These are phyloP conservation scores for Bedellia somnulentella DNA, from an alignment of 2,888 invertebrate genomes.

Conservation along the genomic window DNA sequence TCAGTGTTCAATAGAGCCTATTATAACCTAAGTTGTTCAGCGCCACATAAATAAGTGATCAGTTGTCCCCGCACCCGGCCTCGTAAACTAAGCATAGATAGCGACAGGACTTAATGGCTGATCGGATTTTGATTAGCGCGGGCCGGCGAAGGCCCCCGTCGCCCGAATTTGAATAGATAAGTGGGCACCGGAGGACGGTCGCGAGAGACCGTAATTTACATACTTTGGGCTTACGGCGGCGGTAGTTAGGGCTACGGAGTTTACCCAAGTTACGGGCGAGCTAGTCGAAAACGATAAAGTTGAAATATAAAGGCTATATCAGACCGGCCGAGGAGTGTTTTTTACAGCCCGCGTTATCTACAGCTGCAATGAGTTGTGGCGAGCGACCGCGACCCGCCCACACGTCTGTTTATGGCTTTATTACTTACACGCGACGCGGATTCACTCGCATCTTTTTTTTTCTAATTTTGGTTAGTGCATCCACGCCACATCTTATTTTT, in stretches of 20 bases:
- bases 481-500: too few species aligned
- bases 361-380: too few species aligned
- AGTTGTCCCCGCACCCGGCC: slow-evolving; percentile 17
- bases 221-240: slow-evolving; percentile 56
- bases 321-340: slow-evolving; percentile 40
- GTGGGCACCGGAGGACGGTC: slow-evolving; percentile 53
- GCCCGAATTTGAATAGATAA: slow-evolving; percentile 62
- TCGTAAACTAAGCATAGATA: slow-evolving; percentile 60
- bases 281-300: slow-evolving; percentile 53
- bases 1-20: too few species aligned
- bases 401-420: too few species aligned
- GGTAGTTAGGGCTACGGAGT: slow-evolving; percentile 37
- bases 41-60: slow-evolving; percentile 57
- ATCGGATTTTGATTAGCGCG: slow-evolving; percentile 61
- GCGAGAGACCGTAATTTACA: slow-evolving; percentile 60
- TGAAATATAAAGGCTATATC: slow-evolving; percentile 56
- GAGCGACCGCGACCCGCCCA: too few species aligned
- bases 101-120: slow-evolving; percentile 60
- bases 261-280: slow-evolving; percentile 48
- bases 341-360: slow-evolving; percentile 32
- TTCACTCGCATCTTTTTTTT: too few species aligned
- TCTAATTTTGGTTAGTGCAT: too few species aligned
- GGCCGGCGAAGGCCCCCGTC: slow-evolving; percentile 49
- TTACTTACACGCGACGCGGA: too few species aligned
- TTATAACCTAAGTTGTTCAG: too few species aligned